Evolutionary conservation across 1,140 invertebrate species (phyloP), one percentile per base, ranked within the genome.

Genomic region (Nylanderia fulva): DNA sequence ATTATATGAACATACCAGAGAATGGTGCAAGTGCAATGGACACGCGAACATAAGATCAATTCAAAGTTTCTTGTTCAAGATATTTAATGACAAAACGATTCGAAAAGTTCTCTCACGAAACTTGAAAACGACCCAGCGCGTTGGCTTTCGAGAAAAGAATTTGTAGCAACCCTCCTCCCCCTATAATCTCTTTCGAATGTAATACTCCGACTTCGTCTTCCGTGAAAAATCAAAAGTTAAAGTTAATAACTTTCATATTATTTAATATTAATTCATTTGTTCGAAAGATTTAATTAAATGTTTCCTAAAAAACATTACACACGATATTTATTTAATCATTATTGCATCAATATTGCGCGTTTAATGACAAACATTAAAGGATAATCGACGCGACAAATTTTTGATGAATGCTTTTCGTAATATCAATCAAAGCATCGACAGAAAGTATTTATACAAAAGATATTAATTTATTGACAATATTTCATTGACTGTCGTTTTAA

Each of bases 251-350:
- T 39, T 8, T 0, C 24, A 29, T 68, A n/a, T 72, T 82, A 42
- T 48, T 1, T 48, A 71, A 72, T 82, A 82, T 58, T 71, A 45
- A 58, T 72, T 24, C 15, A 52, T 54, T 29, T n/a, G 36, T 42
- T 72, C 29, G 36, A 72, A 27, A 71, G 15, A 60, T 82, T 82
- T 82, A 82, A 82, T 82, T 82, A 72, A 82, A 82, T n/a, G 27
- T 56, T 71, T 82, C 21, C 39, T 24, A 45, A 80, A 72, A 27
- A n/a, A 36, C 52, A 36, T 72, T 52, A 21, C 52, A 33, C 45
- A 21, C 66, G 24, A 72, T 71, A 80, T 72, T 60, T 54, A 79
- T 79, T 48, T 15, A 18, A 18, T 48, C 29, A 66, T 66, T 11
- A 5, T 11, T 9, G 29, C 1, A 7, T 42, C 7, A 39, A 39